phyloP scores from a whole-genome alignment of 2,888 invertebrate species.

The Parascotia fuliginaria region DNA sequence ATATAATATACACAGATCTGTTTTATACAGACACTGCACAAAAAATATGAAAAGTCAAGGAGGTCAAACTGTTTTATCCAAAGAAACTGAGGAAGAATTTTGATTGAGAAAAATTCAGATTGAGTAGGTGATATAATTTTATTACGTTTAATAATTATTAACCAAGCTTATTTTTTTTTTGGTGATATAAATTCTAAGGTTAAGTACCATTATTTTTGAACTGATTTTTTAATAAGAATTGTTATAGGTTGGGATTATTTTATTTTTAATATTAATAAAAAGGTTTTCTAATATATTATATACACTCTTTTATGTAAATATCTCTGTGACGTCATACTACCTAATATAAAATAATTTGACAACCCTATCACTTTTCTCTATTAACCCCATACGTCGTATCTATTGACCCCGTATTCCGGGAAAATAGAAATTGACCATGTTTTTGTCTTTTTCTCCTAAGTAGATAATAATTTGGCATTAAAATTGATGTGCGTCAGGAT shows the following conservation, averaged over 20 bases:
- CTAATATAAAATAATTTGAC: slow-evolving; percentile 15
- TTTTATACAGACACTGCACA: slow-evolving; percentile 22
- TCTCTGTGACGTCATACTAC: slow-evolving; percentile 6
- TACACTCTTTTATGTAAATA: slow-evolving; percentile 13
- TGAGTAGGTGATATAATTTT: too few relatives aligned
- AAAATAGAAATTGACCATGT: slow-evolving; percentile 13
- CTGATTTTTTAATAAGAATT: too few relatives aligned
- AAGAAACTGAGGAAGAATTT: too few relatives aligned
- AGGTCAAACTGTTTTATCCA: neutral
- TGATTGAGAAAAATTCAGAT: slow-evolving; percentile 8
- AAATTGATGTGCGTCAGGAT: too few relatives aligned
- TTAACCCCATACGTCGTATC: slow-evolving; percentile 22
- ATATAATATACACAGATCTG: slow-evolving; percentile 24
- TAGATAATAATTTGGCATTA: slow-evolving; percentile 16
- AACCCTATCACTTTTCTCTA: slow-evolving; percentile 21
- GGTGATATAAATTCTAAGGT: too few relatives aligned
- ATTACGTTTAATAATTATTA: too few relatives aligned
- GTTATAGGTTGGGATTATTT: slow-evolving; percentile 3
- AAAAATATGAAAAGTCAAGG: slow-evolving; percentile 23
- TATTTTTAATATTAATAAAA: slow-evolving; percentile 15
- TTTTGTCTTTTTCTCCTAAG: slow-evolving; percentile 15
- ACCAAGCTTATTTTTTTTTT: too few relatives aligned
- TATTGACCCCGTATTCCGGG: slow-evolving; percentile 17
- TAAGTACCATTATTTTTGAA: too few relatives aligned
- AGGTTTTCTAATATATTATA: slow-evolving; percentile 16